A percentile compares a stretch with the other conserved stretches of the same genome.
These are phyloP conservation scores for Papilio demoleus DNA, from an alignment of 2,888 invertebrate genomes.

Conservation along the genomic window DNA sequence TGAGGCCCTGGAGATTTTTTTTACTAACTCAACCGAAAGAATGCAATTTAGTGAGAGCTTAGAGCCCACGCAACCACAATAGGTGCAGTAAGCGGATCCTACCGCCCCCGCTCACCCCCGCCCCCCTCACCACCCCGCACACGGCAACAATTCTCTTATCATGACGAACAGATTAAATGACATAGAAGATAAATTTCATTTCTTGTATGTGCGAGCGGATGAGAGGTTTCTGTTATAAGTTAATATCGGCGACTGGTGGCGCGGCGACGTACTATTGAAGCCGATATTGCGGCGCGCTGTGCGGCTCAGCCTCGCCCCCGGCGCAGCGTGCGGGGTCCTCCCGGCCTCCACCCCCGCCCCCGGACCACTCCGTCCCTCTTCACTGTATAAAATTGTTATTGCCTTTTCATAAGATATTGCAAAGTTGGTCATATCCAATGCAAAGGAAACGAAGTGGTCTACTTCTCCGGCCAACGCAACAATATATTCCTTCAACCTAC, in stretches of 20 bases:
- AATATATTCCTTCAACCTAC: background rate
- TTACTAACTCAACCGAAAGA: too few relatives aligned
- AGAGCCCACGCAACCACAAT: background rate
- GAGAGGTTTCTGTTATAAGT: constrained; percentile 20
- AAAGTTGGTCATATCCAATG: background rate
- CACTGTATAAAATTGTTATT: constrained; percentile 1
- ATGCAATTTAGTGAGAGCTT: background rate
- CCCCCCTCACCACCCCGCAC: background rate
- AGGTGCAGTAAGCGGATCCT: background rate
- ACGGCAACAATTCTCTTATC: background rate
- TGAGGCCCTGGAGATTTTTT: too few relatives aligned
- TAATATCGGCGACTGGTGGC: constrained; percentile 5
- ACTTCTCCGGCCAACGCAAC: background rate
- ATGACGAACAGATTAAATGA: constrained; percentile 20
- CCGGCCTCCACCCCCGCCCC: background rate
- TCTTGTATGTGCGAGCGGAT: constrained; percentile 1
- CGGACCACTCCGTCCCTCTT: background rate
- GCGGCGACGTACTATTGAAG: background rate
- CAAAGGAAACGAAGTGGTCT: constrained; percentile 1
- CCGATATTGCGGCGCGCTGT: constrained; percentile 1
- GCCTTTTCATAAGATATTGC: constrained; percentile 12
- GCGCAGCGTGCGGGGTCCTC: too few relatives aligned
- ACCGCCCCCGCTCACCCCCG: background rate
- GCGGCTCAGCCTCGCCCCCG: background rate
- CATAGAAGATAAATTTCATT: constrained; percentile 24